These are phyloP conservation scores for Thunnus albacares DNA, from an alignment of 2,797 vertebrate species.

Conservation along the genomic window DNA sequence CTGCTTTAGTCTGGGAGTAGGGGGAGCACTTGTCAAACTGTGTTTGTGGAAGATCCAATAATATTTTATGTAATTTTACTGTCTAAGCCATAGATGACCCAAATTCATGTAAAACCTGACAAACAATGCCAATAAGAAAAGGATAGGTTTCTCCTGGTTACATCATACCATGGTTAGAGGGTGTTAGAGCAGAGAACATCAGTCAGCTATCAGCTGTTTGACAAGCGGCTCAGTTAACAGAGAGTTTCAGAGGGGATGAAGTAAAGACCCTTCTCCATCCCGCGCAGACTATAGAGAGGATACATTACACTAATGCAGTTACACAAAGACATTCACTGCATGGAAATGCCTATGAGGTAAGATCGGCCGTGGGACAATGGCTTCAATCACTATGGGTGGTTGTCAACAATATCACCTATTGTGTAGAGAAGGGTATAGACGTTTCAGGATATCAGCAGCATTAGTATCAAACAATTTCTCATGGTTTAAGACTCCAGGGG, in stretches of 20 bases:
- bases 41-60: conserved; percentile 77
- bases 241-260: conserved; percentile 76
- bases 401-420: conserved; percentile 85
- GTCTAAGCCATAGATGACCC: conserved; percentile 85
- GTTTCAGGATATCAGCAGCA: conserved; percentile 81
- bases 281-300: conserved; percentile 77
- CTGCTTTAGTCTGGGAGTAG: conserved; percentile 65
- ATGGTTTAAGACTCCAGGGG: conserved; percentile 83
- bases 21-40: conserved; percentile 71
- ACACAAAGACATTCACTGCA: conserved; percentile 82
- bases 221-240: conserved; percentile 81
- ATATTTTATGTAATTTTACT: conserved; percentile 83
- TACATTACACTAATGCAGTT: conserved; percentile 84
- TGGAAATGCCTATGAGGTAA: conserved; percentile 85
- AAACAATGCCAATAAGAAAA: conserved; percentile 78
- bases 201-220: conserved; percentile 85
- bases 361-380: conserved; percentile 80
- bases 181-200: conserved; percentile 78
- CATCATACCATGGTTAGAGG: conserved; percentile 82
- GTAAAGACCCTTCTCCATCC: conserved; percentile 73
- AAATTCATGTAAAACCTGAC: conserved; percentile 80
- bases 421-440: conserved; percentile 74
- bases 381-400: conserved; percentile 82
- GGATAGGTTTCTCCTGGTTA: conserved; percentile 80
- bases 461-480: conserved; percentile 83